Base-by-base conservation (phyloP, 2,888 invertebrate genomes). In the Maniola hyperantus region DNA sequence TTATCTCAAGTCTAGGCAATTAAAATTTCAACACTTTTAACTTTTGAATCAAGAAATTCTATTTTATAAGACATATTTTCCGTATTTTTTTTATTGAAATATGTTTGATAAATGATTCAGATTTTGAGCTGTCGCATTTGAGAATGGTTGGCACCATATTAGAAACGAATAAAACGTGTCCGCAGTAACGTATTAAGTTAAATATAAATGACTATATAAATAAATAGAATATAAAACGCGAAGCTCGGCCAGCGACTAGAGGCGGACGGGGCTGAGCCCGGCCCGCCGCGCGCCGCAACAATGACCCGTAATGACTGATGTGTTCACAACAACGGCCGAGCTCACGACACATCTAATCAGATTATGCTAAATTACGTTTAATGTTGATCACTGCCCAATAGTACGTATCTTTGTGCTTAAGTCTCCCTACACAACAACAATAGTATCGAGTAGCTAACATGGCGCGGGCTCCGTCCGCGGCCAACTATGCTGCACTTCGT, bases 311-410 rank as follows among this genome's bases (percentile, higher is more conserved):
- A 72, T 85, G 79, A 82, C 79, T 79, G 79, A 82, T 84, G 86
- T 85, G 85, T 87, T 80, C 83, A 85, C 87, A 88, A 89, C 89
- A 82, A 83, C 85, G 82, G 78, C 89, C 88, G 86, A 83, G 86
- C 88, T 77, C 81, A 77, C 81, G 81, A 79, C 83, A 85, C 87
- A 87, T 84, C 89, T 90, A 90, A 88, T 87, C 88, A 86, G 89
- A 88, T 88, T 91, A 88, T 86, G 85, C 84, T 91, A 91, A 90
- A 84, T 91, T 91, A 91, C 89, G 87, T 85, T 89, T 85, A 90
- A 91, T 92, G 91, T 92, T 92, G 91, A 92, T 92, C 91, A 92
- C 91, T 91, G 91, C 91, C 91, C 91, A 90, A 87, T 88, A 88
- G 91, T 92, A 91, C 91, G 91, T 91, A 91, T 91, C 83, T 91